Percentiles rank a stretch among this genome's conserved stretches.
phyloP scores from a whole-genome alignment of 2,888 invertebrate species.

The Acronicta alni region DNA sequence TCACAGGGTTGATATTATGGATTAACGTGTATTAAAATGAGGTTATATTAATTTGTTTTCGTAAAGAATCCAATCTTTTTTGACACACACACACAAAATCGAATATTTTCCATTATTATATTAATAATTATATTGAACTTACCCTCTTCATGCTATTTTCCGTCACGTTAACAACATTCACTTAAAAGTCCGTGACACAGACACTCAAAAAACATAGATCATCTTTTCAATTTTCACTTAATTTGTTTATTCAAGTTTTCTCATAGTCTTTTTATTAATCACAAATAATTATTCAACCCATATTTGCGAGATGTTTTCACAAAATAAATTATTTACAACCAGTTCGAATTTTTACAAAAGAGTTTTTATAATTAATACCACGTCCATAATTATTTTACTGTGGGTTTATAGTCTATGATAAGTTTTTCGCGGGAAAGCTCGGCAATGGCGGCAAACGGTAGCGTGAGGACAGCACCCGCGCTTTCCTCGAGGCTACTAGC shows the following conservation, averaged over 20 bases:
- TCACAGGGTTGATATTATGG: no score
- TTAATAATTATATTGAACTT: slow-evolving; percentile 21
- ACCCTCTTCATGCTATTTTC: slow-evolving; percentile 35
- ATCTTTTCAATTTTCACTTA: slow-evolving; percentile 42
- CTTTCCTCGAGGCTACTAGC: slow-evolving; percentile 77
- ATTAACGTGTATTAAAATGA: no score
- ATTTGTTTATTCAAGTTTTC: slow-evolving; percentile 14
- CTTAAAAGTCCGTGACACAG: slow-evolving; percentile 46
- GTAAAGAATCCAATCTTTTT: no score
- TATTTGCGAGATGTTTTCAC: slow-evolving; percentile 19
- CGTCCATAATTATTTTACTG: slow-evolving; percentile 46
- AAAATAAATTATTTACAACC: slow-evolving; percentile 2
- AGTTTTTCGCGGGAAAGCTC: slow-evolving; percentile 81
- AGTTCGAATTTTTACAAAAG: slow-evolving; percentile 7
- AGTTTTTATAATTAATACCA: slow-evolving; percentile 10
- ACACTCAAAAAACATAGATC: slow-evolving; percentile 37
- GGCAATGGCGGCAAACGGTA: slow-evolving; percentile 55
- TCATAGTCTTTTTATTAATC: slow-evolving; percentile 2
- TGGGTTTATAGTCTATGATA: slow-evolving; percentile 58
- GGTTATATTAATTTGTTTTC: no score
- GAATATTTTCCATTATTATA: no score
- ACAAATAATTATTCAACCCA: slow-evolving; percentile 38
- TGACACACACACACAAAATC: no score
- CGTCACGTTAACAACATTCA: slow-evolving; percentile 27
- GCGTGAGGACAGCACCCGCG: slow-evolving; percentile 70